A percentile compares a stretch with the other conserved stretches of the same genome.
phyloP scores from a whole-genome alignment of 1,140 invertebrate genomes.

The Orchestia grillus region DNA sequence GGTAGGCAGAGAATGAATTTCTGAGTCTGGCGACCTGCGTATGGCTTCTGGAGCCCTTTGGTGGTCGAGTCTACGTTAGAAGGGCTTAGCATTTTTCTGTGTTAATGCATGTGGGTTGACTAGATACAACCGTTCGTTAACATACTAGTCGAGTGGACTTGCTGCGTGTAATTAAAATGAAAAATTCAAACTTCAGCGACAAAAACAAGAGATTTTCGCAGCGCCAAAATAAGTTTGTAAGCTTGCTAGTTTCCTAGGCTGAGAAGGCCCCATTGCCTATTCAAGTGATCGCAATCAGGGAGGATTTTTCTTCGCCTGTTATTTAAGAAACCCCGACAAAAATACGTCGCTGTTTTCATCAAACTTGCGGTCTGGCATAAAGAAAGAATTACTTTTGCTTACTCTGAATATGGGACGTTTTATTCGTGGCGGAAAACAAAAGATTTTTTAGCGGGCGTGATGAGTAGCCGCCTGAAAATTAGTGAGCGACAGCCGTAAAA shows the following conservation, averaged over 20 bases:
- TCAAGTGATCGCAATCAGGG: neutral
- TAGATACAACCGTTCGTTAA: neutral
- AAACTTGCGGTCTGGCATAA: neutral
- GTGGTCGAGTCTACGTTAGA: neutral
- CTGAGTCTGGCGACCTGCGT: too few relatives aligned
- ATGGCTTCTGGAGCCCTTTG: neutral
- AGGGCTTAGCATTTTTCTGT: neutral
- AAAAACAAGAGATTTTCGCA: neutral
- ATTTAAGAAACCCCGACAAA: neutral
- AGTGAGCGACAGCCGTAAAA: neutral
- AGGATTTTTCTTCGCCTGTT: neutral
- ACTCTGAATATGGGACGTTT: neutral
- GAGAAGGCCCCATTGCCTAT: neutral
- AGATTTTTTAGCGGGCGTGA: neutral
- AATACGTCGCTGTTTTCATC: neutral
- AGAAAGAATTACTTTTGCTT: neutral
- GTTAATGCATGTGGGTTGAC: neutral
- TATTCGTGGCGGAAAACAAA: neutral
- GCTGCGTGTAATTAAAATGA: neutral
- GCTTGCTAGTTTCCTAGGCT: neutral
- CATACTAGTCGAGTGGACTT: neutral
- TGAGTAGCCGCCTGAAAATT: neutral
- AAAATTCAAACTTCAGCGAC: neutral
- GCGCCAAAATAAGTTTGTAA: neutral
- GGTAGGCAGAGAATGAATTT: too few relatives aligned